Percentiles rank a stretch among this genome's conserved stretches.
Conservation (phyloP, 2,113 vertebrate genomes). For the Sarotherodon lohbergeri region DNA sequence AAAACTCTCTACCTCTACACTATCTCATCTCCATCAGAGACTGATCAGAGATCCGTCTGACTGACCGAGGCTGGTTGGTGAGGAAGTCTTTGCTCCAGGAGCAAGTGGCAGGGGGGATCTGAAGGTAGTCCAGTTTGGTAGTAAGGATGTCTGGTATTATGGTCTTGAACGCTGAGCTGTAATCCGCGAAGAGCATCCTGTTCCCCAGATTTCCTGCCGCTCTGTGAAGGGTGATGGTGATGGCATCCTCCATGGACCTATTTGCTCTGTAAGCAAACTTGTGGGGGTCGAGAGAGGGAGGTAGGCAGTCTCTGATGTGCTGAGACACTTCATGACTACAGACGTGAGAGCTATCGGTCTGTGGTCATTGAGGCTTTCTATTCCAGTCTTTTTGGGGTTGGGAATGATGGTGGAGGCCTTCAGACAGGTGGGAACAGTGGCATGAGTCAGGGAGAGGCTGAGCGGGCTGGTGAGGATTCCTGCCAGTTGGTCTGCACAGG, state of each 20-base stretch:
- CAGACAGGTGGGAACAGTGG: not conserved
- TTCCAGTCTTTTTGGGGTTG: not conserved
- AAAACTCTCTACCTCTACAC: not conserved
- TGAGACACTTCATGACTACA: not conserved
- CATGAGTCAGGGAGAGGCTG: not conserved
- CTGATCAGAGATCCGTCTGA: not conserved
- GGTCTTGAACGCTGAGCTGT: not conserved
- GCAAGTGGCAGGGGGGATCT: not conserved
- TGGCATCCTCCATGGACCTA: not conserved
- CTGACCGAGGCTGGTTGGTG: not conserved
- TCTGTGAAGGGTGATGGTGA: not conserved
- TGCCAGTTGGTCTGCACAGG: not conserved
- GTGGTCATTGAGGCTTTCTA: not conserved
- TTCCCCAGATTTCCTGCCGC: not conserved
- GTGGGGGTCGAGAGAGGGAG: not conserved
- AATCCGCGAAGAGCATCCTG: not conserved
- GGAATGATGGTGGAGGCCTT: not conserved
- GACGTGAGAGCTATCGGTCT: not conserved
- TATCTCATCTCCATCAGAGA: not conserved
- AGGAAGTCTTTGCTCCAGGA: not conserved
- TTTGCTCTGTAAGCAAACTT: not conserved
- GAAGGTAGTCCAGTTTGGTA: not conserved
- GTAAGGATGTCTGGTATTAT: not conserved
- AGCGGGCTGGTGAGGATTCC: not conserved
- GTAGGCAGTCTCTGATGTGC: not conserved